These are phyloP conservation scores for Eupeodes luniger DNA, from an alignment of 2,888 invertebrate species.

Conservation along the genomic window DNA sequence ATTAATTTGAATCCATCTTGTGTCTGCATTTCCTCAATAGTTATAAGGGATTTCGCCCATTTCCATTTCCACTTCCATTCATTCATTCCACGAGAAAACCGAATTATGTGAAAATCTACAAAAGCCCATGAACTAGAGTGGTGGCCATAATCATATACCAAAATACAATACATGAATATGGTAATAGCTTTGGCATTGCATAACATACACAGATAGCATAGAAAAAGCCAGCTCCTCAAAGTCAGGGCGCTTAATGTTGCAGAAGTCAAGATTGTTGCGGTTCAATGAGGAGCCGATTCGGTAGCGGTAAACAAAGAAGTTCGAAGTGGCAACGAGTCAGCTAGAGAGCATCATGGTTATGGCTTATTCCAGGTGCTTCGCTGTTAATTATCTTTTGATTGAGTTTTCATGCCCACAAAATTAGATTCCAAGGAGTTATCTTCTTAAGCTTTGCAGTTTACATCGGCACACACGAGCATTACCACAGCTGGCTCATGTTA, in stretches of 20 bases:
- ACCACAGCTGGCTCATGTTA: background rate
- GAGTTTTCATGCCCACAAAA: conserved; percentile 48
- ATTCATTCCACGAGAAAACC: background rate
- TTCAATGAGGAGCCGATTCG: background rate
- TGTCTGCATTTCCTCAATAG: conserved; percentile 30
- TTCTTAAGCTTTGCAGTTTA: conserved; percentile 7
- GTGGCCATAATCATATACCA: background rate
- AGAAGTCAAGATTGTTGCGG: conserved; percentile 17
- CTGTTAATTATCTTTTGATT: conserved; percentile 42
- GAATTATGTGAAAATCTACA: background rate
- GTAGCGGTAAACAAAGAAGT: background rate
- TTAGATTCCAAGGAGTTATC: conserved; percentile 39
- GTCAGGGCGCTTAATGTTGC: conserved; percentile 33
- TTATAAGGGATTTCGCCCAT: conserved; percentile 7
- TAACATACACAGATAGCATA: background rate
- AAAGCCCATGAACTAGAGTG: conserved; percentile 23
- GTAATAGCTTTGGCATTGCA: conserved; percentile 23
- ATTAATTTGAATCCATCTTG: conserved; percentile 49
- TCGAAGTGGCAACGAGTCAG: background rate
- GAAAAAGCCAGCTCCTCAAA: conserved; percentile 5
- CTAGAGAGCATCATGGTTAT: no score
- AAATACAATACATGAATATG: background rate
- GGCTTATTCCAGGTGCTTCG: background rate
- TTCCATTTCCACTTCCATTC: no score
- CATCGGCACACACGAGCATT: background rate